Percentiles rank a stretch among this genome's conserved stretches.
These are phyloP conservation scores for Julus scandinavius DNA, from an alignment of 2,888 invertebrate genomes.

Conservation along the genomic window DNA sequence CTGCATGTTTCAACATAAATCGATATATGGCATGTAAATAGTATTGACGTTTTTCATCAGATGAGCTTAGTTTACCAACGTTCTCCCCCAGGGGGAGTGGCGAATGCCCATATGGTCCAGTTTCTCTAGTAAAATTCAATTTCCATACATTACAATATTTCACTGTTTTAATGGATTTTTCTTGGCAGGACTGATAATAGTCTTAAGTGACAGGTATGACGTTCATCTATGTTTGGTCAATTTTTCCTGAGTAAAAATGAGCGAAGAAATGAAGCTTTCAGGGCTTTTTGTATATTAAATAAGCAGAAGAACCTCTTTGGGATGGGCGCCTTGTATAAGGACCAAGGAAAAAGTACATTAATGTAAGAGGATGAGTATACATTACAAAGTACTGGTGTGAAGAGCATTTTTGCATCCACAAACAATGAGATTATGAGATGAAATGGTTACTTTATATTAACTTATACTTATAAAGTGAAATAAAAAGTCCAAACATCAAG, in stretches of 20 bases:
- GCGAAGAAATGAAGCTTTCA: neutral
- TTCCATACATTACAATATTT: constrained; percentile 36
- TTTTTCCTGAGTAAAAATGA: neutral
- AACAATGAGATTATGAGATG: too few species aligned
- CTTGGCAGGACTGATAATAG: neutral
- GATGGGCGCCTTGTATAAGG: neutral
- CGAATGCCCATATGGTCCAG: neutral
- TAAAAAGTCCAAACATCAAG: too few species aligned
- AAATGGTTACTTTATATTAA: too few species aligned
- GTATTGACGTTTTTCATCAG: neutral
- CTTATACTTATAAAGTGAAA: too few species aligned
- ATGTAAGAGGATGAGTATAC: too few species aligned
- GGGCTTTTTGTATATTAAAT: neutral
- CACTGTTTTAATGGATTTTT: constrained; percentile 22
- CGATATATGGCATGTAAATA: neutral
- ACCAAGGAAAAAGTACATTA: neutral
- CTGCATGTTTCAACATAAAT: neutral
- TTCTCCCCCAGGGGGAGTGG: constrained; percentile 1
- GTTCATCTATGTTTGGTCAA: constrained; percentile 12
- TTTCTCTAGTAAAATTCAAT: constrained; percentile 2
- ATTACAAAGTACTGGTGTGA: too few species aligned
- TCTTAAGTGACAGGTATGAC: neutral
- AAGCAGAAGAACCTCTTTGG: neutral
- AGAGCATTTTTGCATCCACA: too few species aligned
- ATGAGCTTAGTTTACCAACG: neutral